Conservation (phyloP, 2,797 vertebrate genomes). For the Champsocephalus gunnari region DNA sequence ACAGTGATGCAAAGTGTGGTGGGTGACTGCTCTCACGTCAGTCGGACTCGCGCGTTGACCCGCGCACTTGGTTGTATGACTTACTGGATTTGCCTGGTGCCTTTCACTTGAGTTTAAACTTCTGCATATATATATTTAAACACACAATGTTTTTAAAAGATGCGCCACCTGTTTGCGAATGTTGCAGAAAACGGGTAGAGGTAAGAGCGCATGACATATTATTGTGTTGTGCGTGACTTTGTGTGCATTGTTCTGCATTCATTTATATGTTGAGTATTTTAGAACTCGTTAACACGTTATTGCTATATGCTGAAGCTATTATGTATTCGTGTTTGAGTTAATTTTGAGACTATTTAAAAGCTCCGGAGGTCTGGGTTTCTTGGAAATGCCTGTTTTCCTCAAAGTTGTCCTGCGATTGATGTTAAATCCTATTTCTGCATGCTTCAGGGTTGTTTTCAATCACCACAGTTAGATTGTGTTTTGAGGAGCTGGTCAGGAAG, state of each 20-base stretch:
- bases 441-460: not conserved
- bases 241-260: constrained; percentile 2
- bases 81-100: constrained; percentile 39
- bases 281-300: not conserved
- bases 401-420: not conserved
- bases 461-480: constrained; percentile 1
- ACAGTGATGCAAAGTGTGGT: constrained; percentile 75
- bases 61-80: constrained; percentile 35
- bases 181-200: constrained; percentile 83
- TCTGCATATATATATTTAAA: constrained; percentile 11
- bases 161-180: constrained; percentile 83
- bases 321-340: not conserved
- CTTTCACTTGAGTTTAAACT: constrained; percentile 28
- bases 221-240: not conserved
- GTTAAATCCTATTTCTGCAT: not conserved
- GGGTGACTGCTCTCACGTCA: constrained; percentile 46
- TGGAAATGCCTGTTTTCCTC: not conserved
- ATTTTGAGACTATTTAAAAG: not conserved
- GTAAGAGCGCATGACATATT: constrained; percentile 54
- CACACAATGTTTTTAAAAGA: constrained; percentile 80
- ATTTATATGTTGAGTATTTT: not conserved
- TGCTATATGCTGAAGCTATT: not conserved
- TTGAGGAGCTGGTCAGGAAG: constrained; percentile 49
- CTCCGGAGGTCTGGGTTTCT: not conserved
- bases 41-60: constrained; percentile 29